Conservation (phyloP, 2,888 invertebrate genomes). For the Nowickia ferox region DNA sequence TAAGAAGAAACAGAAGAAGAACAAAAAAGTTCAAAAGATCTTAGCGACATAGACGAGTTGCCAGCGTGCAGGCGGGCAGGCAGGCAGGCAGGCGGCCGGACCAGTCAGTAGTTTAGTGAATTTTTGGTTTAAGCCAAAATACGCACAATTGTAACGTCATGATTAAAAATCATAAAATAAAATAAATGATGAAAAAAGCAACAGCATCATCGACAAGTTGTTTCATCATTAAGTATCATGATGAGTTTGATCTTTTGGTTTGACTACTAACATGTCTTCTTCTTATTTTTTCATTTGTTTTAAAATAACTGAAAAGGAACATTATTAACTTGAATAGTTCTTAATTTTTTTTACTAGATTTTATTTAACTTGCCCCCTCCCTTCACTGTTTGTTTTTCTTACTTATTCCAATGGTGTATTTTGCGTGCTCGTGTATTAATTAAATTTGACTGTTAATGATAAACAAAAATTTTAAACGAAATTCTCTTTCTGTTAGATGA, state of each 20-base stretch:
- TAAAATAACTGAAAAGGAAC: constrained; percentile 18
- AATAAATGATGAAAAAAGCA: constrained; percentile 22
- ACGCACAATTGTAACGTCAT: constrained; percentile 54
- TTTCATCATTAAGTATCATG: constrained; percentile 37
- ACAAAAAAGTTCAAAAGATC: constrained; percentile 69
- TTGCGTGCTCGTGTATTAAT: constrained; percentile 26
- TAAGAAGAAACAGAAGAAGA: constrained; percentile 12
- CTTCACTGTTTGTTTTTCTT: background rate
- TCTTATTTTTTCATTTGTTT: constrained; percentile 27
- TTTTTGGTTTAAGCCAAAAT: constrained; percentile 32
- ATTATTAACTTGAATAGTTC: constrained; percentile 49
- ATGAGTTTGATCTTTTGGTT: constrained; percentile 36
- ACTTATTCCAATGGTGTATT: constrained; percentile 2
- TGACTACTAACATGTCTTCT: background rate
- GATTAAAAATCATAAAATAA: constrained; percentile 47
- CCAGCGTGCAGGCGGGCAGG: background rate
- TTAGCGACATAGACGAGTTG: constrained; percentile 50
- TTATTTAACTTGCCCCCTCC: background rate
- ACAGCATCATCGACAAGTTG: constrained; percentile 38
- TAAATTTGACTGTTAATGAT: constrained; percentile 45
- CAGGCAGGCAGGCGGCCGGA: background rate
- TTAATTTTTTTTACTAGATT: background rate
- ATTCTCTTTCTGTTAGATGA: background rate
- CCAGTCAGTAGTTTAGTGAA: constrained; percentile 19
- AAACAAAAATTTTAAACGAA: constrained; percentile 48